Evolutionary conservation across 1,140 invertebrate genomes (phyloP).

Genomic region (Pectinophora gossypiella): DNA sequence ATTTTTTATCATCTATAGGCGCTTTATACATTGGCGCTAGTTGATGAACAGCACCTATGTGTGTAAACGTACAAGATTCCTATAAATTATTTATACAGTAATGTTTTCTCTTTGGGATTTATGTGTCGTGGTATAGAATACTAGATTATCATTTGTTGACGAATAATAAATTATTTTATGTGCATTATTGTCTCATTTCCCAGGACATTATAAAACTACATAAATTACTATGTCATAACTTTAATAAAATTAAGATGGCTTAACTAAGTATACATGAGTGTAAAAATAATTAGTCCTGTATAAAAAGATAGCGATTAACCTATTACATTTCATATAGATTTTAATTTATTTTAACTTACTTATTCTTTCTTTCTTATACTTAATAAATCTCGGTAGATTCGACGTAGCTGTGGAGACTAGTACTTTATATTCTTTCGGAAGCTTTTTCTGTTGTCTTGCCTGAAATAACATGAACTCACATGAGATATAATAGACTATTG

Average conservation of each 20-base stretch:
- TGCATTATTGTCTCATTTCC: background rate
- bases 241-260: background rate
- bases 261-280: background rate
- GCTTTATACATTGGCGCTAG: no score
- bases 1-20: no score
- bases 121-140: constrained; percentile 25
- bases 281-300: background rate
- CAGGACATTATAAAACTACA: background rate
- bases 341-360: constrained; percentile 20
- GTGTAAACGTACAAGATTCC: constrained; percentile 34
- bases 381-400: constrained; percentile 84
- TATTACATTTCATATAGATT: background rate
- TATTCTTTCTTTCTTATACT: constrained; percentile 76
- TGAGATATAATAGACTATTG: no score
- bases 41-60: background rate
- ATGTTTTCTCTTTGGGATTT: constrained; percentile 28
- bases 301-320: constrained; percentile 1
- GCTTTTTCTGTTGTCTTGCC: constrained; percentile 79
- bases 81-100: constrained; percentile 28
- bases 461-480: no score
- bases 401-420: constrained; percentile 81
- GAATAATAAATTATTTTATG: constrained; percentile 26
- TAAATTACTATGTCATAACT: background rate
- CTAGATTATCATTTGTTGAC: constrained; percentile 33
- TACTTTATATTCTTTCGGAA: constrained; percentile 79